Percentiles rank a stretch among this genome's conserved stretches.
These are phyloP conservation scores for Cryptosula pallasiana DNA, from an alignment of 2,888 invertebrate genomes.

Conservation along the genomic window DNA sequence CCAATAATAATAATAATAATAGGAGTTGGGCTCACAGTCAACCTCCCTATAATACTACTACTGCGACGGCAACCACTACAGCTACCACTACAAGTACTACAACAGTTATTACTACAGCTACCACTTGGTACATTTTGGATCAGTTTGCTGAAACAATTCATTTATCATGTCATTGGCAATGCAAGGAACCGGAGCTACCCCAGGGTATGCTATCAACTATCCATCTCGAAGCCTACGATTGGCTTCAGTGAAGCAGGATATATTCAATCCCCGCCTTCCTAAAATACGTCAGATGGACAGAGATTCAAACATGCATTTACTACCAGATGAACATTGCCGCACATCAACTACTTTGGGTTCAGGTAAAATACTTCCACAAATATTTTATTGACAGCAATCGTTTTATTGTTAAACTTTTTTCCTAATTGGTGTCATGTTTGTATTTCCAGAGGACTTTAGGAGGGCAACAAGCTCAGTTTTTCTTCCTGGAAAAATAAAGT, in stretches of 20 bases:
- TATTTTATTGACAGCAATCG: too few relatives aligned
- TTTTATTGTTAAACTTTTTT: too few relatives aligned
- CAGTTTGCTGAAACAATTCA: background rate
- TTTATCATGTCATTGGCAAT: constrained; percentile 10
- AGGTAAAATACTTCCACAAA: too few relatives aligned
- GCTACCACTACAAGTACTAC: too few relatives aligned
- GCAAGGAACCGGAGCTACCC: constrained; percentile 32
- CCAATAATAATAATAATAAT: too few relatives aligned
- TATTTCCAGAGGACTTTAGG: constrained; percentile 39
- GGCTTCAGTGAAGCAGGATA: constrained; percentile 45
- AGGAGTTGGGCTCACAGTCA: too few relatives aligned
- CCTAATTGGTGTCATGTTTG: too few relatives aligned
- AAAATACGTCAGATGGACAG: constrained; percentile 50
- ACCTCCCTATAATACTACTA: too few relatives aligned
- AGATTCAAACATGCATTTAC: constrained; percentile 46
- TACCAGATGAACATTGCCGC: constrained; percentile 48
- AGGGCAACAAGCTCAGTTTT: constrained; percentile 33
- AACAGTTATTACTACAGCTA: too few relatives aligned
- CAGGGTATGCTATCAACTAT: constrained; percentile 46
- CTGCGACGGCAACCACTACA: too few relatives aligned
- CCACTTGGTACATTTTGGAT: background rate
- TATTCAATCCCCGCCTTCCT: constrained; percentile 48
- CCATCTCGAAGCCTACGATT: constrained; percentile 43
- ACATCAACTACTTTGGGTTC: constrained; percentile 33
- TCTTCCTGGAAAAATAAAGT: background rate